A percentile compares a stretch with the other conserved stretches of the same genome.
Conservation (phyloP, 2,797 vertebrate species). For the Xenops minutus region DNA sequence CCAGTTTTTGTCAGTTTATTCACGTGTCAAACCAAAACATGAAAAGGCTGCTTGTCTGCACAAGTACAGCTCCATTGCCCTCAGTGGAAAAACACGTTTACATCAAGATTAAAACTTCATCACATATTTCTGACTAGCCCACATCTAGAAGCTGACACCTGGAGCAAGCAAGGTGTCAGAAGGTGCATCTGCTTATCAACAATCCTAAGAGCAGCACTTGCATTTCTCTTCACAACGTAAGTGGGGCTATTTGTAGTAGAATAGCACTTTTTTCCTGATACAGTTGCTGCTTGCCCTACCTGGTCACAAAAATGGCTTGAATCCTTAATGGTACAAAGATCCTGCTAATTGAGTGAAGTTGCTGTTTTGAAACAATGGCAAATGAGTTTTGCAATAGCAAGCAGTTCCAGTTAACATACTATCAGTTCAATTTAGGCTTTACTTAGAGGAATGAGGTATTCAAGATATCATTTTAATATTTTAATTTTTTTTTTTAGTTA, state of each 20-base stretch:
- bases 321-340: background rate
- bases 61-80: background rate
- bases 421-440: background rate
- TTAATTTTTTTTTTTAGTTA: rapidly evolving
- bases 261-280: background rate
- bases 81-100: background rate
- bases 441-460: background rate
- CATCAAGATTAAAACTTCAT: background rate
- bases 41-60: background rate
- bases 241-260: background rate
- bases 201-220: background rate
- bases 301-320: background rate
- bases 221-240: background rate
- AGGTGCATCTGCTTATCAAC: background rate
- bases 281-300: background rate
- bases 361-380: background rate
- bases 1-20: background rate
- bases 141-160: background rate
- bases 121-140: background rate
- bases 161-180: background rate
- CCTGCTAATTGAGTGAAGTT: background rate
- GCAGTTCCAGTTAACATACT: background rate
- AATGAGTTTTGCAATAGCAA: background rate
- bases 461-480: background rate
- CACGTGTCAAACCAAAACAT: background rate